These are phyloP conservation scores for Archips xylosteana DNA, from an alignment of 2,888 invertebrate genomes.

Conservation along the genomic window DNA sequence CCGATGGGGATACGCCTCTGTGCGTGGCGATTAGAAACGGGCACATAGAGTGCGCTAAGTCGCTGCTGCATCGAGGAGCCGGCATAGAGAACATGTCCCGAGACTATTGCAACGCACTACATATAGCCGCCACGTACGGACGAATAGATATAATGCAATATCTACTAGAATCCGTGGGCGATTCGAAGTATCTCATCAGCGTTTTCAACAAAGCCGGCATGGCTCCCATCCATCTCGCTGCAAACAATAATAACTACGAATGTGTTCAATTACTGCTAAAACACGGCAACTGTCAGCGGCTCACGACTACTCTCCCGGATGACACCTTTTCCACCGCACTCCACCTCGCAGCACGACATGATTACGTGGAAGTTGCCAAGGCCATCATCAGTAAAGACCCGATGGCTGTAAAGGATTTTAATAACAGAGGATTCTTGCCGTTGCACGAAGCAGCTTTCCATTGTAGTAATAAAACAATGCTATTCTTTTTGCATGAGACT, in stretches of 20 bases:
- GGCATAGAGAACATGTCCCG: slow-evolving; percentile 24
- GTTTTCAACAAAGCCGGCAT: slow-evolving; percentile 48
- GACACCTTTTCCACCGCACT: slow-evolving; percentile 48
- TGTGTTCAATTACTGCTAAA: slow-evolving; percentile 54
- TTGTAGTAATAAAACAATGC: slow-evolving; percentile 71
- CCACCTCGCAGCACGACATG: slow-evolving; percentile 52
- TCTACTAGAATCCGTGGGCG: slow-evolving; percentile 23
- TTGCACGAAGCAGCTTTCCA: slow-evolving; percentile 61
- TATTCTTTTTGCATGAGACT: slow-evolving; percentile 49
- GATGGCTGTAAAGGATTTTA: slow-evolving; percentile 46
- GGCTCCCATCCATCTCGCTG: slow-evolving; percentile 66
- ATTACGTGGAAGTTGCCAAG: slow-evolving; percentile 47
- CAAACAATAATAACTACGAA: slow-evolving; percentile 60
- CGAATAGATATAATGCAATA: slow-evolving; percentile 35
- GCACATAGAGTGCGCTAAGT: slow-evolving; percentile 51
- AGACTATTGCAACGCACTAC: slow-evolving; percentile 21
- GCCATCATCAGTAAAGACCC: slow-evolving; percentile 47
- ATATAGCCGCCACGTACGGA: slow-evolving; percentile 25
- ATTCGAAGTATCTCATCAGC: slow-evolving; percentile 26
- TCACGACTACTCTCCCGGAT: slow-evolving; percentile 45
- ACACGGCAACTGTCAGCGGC: slow-evolving; percentile 51
- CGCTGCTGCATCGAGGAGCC: slow-evolving; percentile 54
- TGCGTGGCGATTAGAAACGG: slow-evolving; percentile 52
- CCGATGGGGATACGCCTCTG: slow-evolving; percentile 54
- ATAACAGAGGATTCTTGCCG: slow-evolving; percentile 45